Evolutionary conservation across 2,888 invertebrate species (phyloP), one percentile per base, ranked within the genome.

Genomic region (Stenurella melanura): DNA sequence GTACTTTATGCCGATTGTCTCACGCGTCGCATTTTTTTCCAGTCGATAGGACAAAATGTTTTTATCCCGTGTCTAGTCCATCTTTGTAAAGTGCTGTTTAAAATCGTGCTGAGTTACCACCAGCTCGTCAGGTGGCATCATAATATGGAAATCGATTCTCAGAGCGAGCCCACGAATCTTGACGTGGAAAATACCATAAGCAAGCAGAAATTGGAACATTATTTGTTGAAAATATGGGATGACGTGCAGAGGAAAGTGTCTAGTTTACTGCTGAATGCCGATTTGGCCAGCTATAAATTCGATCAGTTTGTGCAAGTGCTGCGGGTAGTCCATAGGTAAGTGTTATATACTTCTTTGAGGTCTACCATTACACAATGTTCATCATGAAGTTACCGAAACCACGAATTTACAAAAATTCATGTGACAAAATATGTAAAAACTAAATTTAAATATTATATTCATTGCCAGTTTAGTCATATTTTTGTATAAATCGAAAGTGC

Each of bases 301-400:
- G 98, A 98, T 85, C 97, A 98, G 87, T 98, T 98, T 86, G 95
- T 98, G 72, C 95, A 96, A 88, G 95, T 98, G 79, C 89, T 98
- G 30, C 96, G 96, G 15, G 93, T 97, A 38, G 92, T 97, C 81
- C 95, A 97, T 87, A 94, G 96, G 91, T 92, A 86, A 80, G 77
- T n/a, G 30, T 34, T n/a, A n/a, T n/a, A n/a, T n/a, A n/a, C n/a
- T n/a, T n/a, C n/a, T n/a, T n/a, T n/a, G n/a, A n/a, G n/a, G n/a
- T n/a, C n/a, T n/a, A n/a, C n/a, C n/a, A n/a, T n/a, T n/a, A n/a
- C n/a, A n/a, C n/a, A n/a, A n/a, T n/a, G n/a, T n/a, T n/a, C n/a
- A n/a, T n/a, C n/a, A n/a, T n/a, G n/a, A n/a, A n/a, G n/a, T n/a
- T n/a, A n/a, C n/a, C n/a, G n/a, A n/a, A n/a, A n/a, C n/a, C n/a